These are phyloP conservation scores for Diploscapter pachys DNA, from an alignment of 1,140 invertebrate genomes.

Conservation along the genomic window DNA sequence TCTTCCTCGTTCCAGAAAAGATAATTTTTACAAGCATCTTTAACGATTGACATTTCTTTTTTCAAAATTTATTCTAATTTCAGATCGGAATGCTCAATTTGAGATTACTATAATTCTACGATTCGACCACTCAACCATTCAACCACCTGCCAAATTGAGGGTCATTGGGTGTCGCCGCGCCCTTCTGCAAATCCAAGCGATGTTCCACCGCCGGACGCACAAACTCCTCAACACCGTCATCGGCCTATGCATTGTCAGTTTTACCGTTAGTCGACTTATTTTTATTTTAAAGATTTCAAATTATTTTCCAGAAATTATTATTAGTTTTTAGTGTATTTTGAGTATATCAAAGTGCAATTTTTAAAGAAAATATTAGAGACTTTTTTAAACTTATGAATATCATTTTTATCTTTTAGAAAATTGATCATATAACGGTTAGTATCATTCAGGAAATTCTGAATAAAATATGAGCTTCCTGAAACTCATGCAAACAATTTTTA, in stretches of 20 bases:
- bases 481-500: no score
- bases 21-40: no score
- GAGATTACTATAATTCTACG: no score
- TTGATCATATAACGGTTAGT: background rate
- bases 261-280: background rate
- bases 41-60: no score
- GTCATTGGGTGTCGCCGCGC: no score
- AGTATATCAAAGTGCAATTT: conserved; percentile 10
- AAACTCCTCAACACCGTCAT: conserved; percentile 11
- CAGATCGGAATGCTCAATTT: no score
- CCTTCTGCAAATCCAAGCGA: background rate
- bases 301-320: background rate
- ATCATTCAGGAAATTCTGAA: background rate
- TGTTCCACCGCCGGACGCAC: conserved; percentile 14
- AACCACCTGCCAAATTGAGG: no score
- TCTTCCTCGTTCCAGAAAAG: no score
- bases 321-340: conserved; percentile 23
- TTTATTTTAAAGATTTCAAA: background rate
- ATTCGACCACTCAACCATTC: no score
- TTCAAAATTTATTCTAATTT: no score
- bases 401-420: background rate
- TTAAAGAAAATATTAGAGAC: no score
- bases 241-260: conserved; percentile 9
- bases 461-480: background rate
- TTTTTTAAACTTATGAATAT: conserved; percentile 1